These are phyloP conservation scores for Antheraea pernyi DNA, from an alignment of 1,140 invertebrate genomes.

Conservation along the genomic window DNA sequence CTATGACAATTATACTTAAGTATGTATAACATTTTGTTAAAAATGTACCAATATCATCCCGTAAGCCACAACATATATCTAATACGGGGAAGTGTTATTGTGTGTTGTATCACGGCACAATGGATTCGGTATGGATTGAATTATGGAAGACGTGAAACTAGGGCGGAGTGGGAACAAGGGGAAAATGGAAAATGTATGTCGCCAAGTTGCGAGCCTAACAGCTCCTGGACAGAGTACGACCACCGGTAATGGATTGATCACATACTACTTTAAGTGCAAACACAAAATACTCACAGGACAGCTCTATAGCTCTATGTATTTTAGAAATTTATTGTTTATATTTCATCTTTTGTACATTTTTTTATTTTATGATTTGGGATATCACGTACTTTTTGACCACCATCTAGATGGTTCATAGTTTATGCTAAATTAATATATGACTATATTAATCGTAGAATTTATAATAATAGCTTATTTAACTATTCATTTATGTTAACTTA, in stretches of 20 bases:
- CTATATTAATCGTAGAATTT: too few relatives aligned
- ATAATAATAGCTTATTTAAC: too few relatives aligned
- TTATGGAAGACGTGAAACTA: constrained; percentile 61
- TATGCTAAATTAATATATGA: too few relatives aligned
- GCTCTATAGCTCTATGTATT: too few relatives aligned
- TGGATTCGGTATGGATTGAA: constrained; percentile 67
- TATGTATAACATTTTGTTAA: background rate
- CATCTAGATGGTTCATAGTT: too few relatives aligned
- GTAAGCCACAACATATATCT: background rate
- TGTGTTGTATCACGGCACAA: constrained; percentile 41
- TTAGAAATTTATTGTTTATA: too few relatives aligned
- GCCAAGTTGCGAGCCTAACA: constrained; percentile 63
- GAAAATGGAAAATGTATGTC: constrained; percentile 75
- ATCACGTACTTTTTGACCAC: too few relatives aligned
- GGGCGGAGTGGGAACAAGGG: constrained; percentile 55
- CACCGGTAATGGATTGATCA: constrained; percentile 26
- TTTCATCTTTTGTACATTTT: too few relatives aligned
- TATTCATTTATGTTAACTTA: too few relatives aligned
- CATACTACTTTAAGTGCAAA: constrained; percentile 49
- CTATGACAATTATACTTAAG: too few relatives aligned
- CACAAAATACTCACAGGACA: background rate
- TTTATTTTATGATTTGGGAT: too few relatives aligned
- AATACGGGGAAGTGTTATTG: constrained; percentile 19
- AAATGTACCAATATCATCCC: background rate
- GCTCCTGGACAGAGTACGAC: constrained; percentile 52